A percentile compares a stretch with the other conserved stretches of the same genome.
Conservation (phyloP, 2,113 vertebrate genomes). For the Menidia beryllina region DNA sequence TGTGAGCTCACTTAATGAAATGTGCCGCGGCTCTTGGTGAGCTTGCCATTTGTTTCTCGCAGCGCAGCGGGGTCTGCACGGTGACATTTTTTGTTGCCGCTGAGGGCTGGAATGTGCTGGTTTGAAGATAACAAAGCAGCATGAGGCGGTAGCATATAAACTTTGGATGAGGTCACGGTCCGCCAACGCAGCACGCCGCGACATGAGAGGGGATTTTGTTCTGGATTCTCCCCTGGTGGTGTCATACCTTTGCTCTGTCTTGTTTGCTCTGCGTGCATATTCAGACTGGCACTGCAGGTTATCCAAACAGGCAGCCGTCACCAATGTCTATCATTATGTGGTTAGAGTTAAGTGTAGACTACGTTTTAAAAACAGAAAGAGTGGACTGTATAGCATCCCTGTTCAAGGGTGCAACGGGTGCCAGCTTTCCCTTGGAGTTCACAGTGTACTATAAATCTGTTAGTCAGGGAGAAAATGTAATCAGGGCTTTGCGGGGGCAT, state of each 20-base stretch:
- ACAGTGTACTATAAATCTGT: constrained; percentile 50
- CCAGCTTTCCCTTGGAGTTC: constrained; percentile 41
- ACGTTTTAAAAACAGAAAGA: constrained; percentile 50
- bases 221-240: constrained; percentile 72
- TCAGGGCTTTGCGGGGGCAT: constrained; percentile 63
- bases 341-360: constrained; percentile 43
- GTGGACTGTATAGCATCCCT: constrained; percentile 39
- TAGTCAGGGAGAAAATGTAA: constrained; percentile 65
- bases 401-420: constrained; percentile 23
- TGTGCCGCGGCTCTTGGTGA: constrained; percentile 5
- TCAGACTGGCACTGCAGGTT: constrained; percentile 51
- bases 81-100: constrained; percentile 52
- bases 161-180: constrained; percentile 80
- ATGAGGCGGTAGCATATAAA: constrained; percentile 65
- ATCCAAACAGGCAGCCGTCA: constrained; percentile 35
- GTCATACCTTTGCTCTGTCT: constrained; percentile 62
- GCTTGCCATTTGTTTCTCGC: constrained; percentile 43
- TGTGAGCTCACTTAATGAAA: constrained; percentile 25
- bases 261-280: constrained; percentile 37
- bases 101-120: constrained; percentile 75
- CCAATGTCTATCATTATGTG: constrained; percentile 54
- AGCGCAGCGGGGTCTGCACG: constrained; percentile 52
- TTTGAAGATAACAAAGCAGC: constrained; percentile 79
- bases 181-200: constrained; percentile 66
- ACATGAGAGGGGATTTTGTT: constrained; percentile 80